phyloP scores from a whole-genome alignment of 1,140 invertebrate genomes.

The Oppia nitens region DNA sequence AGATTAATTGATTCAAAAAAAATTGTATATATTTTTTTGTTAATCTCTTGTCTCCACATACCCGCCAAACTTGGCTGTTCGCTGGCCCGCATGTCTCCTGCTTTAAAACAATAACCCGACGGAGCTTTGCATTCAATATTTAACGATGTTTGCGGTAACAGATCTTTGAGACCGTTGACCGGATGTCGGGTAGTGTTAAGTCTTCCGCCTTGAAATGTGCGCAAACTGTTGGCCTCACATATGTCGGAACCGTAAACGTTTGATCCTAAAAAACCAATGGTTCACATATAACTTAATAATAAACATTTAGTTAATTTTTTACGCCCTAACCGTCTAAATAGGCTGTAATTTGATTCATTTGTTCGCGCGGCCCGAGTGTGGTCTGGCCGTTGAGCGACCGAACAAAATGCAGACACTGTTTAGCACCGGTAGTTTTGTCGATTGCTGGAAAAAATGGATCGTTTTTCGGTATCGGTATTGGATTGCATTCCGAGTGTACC shows the following conservation, averaged over 20 bases:
- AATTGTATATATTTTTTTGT: no score
- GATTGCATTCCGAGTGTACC: slow-evolving; percentile 54
- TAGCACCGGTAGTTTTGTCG: slow-evolving; percentile 56
- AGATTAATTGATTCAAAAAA: no score
- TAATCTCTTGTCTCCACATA: slow-evolving; percentile 18
- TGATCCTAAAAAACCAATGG: slow-evolving; percentile 25
- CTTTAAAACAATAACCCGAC: slow-evolving; percentile 66
- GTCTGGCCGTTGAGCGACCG: slow-evolving; percentile 75
- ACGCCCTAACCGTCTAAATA: slow-evolving; percentile 38
- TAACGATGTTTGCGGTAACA: slow-evolving; percentile 32
- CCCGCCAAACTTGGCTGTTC: slow-evolving; percentile 42
- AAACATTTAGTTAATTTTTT: neutral
- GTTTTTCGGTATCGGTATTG: slow-evolving; percentile 36
- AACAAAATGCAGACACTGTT: slow-evolving; percentile 81
- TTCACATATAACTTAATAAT: neutral
- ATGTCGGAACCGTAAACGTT: slow-evolving; percentile 50
- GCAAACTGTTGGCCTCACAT: slow-evolving; percentile 50
- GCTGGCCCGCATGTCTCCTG: slow-evolving; percentile 45
- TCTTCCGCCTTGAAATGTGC: slow-evolving; percentile 46
- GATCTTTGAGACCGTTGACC: slow-evolving; percentile 37
- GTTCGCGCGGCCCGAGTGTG: slow-evolving; percentile 41
- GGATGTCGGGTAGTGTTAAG: slow-evolving; percentile 61
- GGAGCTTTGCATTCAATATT: slow-evolving; percentile 70
- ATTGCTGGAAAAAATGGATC: slow-evolving; percentile 41
- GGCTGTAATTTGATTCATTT: slow-evolving; percentile 45